Evolutionary conservation across 2,797 vertebrate species (phyloP), one percentile per base, ranked within the genome.

Genomic region (Acanthornis magna): DNA sequence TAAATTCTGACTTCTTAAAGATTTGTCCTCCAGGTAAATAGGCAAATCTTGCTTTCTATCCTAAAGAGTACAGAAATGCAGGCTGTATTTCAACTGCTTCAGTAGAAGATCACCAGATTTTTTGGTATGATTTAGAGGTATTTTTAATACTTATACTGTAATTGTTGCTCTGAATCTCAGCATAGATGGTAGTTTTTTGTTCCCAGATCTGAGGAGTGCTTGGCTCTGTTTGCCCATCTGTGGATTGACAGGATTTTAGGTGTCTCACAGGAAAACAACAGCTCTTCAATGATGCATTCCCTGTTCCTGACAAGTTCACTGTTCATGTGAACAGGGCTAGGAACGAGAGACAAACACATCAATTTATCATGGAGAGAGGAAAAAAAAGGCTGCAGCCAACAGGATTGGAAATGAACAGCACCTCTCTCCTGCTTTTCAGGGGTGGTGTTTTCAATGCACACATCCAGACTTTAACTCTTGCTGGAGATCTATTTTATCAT

Each of bases 181-280:
- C 0, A 38, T 2, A 10, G 36, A 72, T 13, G 16, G 20, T 55
- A 10, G 0, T 5, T 34, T 67, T 85, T 16, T n/a, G 25, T 1
- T 1, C 14, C 15, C 11, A 15, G 14, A 29, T 76, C 42, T 34
- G 14, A 57, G 48, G 60, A 42, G 12, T 30, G 18, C 27, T 77
- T 53, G 43, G 32, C 30, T 85, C 27, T 88, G 38, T 80, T 84
- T 92, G 30, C 54, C 51, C 5, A 7, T 62, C 58, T 84, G 42
- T 43, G 54, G 21, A 36, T 21, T 84, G 65, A 62, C n/a, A 16
- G 45, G 43, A 55, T 87, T 78, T 86, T 50, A 40, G 54, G 36
- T 60, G 36, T 87, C 58, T 89, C 6, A 1, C 34, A 80, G 58
- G 54, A 65, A 81, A 90, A 61, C 22, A 61, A 16, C 47, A 47